phyloP scores from a whole-genome alignment of 2,113 vertebrate genomes.

The Sapayoa aenigma region DNA sequence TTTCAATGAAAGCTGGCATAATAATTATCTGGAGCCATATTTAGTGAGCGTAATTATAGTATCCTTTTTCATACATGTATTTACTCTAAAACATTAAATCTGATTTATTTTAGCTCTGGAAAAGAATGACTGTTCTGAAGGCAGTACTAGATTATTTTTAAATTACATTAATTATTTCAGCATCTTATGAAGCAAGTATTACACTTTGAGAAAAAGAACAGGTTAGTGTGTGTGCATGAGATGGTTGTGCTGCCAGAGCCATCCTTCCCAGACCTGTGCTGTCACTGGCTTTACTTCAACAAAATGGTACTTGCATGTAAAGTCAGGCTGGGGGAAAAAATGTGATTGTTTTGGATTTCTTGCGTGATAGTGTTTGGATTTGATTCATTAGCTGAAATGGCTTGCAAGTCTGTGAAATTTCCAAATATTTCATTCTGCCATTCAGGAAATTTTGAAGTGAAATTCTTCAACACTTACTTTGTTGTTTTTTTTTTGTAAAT shows the following conservation, averaged over 20 bases:
- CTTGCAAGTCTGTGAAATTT: not conserved
- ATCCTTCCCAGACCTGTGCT: not conserved
- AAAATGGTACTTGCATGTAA: not conserved
- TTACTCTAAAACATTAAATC: not conserved
- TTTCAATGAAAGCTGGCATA: not conserved
- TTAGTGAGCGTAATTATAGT: conserved; percentile 27
- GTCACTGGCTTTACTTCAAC: not conserved
- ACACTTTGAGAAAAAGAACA: not conserved
- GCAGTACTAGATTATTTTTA: not conserved
- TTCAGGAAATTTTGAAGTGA: not conserved
- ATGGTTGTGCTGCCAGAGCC: not conserved
- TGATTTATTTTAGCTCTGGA: not conserved
- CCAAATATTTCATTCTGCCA: not conserved
- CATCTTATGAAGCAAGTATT: not conserved
- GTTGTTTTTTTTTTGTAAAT: not conserved
- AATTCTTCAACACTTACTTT: not conserved
- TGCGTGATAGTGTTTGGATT: not conserved
- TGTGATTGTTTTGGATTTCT: not conserved
- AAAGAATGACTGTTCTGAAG: not conserved
- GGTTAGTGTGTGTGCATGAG: not conserved
- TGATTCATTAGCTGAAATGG: not conserved
- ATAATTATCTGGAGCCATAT: conserved; percentile 14
- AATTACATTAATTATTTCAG: not conserved
- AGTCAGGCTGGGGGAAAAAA: not conserved
- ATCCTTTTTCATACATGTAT: conserved; percentile 12